Percentiles rank a stretch among this genome's conserved stretches.
These are phyloP conservation scores for Trigoniulus corallinus DNA, from an alignment of 1,140 invertebrate species.

Conservation along the genomic window DNA sequence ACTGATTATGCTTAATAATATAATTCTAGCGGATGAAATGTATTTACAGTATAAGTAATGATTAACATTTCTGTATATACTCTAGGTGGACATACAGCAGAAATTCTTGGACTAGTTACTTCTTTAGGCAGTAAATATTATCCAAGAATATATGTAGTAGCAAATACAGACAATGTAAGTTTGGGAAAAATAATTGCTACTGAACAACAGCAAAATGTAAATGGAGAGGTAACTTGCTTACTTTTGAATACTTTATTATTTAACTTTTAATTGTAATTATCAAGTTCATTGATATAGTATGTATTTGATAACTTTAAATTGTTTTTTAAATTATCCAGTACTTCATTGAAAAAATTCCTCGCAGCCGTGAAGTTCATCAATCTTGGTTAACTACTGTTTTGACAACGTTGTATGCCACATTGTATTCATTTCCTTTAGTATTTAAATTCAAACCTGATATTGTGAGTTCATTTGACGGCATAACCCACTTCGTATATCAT, in stretches of 20 bases:
- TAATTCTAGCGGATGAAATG: no score
- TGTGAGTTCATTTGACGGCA: constrained; percentile 18
- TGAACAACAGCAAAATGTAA: no score
- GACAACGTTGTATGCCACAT: constrained; percentile 52
- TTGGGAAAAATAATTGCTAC: constrained; percentile 38
- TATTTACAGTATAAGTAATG: no score
- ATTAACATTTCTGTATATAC: background rate
- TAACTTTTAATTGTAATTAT: no score
- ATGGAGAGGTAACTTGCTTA: no score
- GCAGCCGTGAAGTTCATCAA: constrained; percentile 75
- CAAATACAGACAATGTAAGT: constrained; percentile 60
- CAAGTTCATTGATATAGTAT: no score
- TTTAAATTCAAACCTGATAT: constrained; percentile 51
- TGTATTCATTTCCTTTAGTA: constrained; percentile 50
- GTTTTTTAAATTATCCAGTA: constrained; percentile 20
- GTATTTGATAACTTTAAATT: background rate
- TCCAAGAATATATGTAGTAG: constrained; percentile 58
- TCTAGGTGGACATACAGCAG: constrained; percentile 64
- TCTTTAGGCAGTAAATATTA: constrained; percentile 41
- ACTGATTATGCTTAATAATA: background rate
- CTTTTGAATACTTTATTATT: no score
- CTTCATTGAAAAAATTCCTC: constrained; percentile 44
- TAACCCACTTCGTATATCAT: background rate
- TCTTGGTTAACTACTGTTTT: constrained; percentile 60
- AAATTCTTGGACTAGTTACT: constrained; percentile 58